Base-by-base conservation (phyloP, 1,140 invertebrate species). In the Hermatobates lingyangjiaoensis region DNA sequence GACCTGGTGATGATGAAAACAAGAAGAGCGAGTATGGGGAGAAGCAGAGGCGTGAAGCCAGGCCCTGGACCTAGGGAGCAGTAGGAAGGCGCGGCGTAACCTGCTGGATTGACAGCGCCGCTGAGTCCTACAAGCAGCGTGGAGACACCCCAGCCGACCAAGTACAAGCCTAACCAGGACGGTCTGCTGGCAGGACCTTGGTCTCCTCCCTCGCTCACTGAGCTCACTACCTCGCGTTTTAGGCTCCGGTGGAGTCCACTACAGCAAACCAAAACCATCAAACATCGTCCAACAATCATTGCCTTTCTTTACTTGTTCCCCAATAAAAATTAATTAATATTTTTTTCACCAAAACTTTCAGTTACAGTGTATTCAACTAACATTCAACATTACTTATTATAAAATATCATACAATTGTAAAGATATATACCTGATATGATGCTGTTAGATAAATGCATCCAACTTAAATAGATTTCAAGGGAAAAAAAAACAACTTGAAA, bases 121-220 rank as follows among this genome's bases (percentile, higher is more conserved):
- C 84, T 87, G 56, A 93, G 87, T 12, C 88, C 89, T 62, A 87
- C 90, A 0, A 93, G 79, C 28, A 92, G 87, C 38, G 87, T 64
- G 2, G 82, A 80, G 30, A 92, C 83, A 12, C 88, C 89, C 84
- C 86, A 93, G 1, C 87, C 88, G 2, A 90, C 81, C n/a, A 93
- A 68, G 63, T 93, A 92, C 45, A 91, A 74, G 0, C 87, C 82
- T 18, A 91, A 64, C n/a, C 91, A 77, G 1, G 87, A 87, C 63
- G 90, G 86, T 10, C 57, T 50, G 18, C 91, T 77, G 1, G 87
- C 87, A 63, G 90, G 86, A 10, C 57, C 52, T 1, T 57, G 45
- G 1, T 52, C 51, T 20, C 40, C 55, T 21, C 24, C 23, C n/a
- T 44, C 55, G 20, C 28, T 45, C 55, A 80, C 74, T 68, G 1